Evolutionary conservation across 1,140 invertebrate genomes (phyloP).

Genomic region (Zaprionus inermis): DNA sequence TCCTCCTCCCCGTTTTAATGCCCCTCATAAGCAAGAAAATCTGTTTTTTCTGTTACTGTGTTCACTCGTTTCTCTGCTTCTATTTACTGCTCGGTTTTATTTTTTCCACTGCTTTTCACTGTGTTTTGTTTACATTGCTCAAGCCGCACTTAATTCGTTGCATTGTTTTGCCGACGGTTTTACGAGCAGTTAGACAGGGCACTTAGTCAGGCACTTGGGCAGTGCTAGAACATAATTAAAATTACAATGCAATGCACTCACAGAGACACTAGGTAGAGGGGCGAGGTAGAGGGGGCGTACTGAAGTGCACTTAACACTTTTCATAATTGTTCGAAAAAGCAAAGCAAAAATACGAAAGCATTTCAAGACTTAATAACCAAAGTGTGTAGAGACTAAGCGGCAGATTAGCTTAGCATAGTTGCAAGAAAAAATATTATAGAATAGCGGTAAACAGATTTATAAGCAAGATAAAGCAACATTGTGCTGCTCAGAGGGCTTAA

Average conservation of each 20-base stretch:
- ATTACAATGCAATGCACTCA: conserved; percentile 57
- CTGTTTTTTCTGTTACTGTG: background rate
- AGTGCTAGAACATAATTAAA: conserved; percentile 68
- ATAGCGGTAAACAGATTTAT: conserved; percentile 30
- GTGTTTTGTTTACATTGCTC: conserved; percentile 15
- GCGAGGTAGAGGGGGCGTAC: background rate
- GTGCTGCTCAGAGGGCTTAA: conserved; percentile 53
- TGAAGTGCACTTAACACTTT: conserved; percentile 71
- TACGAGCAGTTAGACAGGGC: conserved; percentile 39
- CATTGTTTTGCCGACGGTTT: conserved; percentile 9
- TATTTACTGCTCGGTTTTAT: background rate
- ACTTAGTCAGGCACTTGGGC: conserved; percentile 62
- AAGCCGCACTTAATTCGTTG: conserved; percentile 26
- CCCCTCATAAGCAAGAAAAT: background rate
- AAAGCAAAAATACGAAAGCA: conserved; percentile 60
- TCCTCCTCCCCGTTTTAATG: background rate
- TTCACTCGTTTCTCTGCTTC: background rate
- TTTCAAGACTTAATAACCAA: conserved; percentile 56
- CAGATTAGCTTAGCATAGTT: conserved; percentile 33
- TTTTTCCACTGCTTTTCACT: background rate
- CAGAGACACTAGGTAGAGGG: background rate
- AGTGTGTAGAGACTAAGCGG: conserved; percentile 14
- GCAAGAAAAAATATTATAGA: conserved; percentile 10
- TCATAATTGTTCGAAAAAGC: conserved; percentile 61
- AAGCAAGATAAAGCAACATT: conserved; percentile 20